These are phyloP conservation scores for Sipunculus nudus DNA, from an alignment of 2,888 invertebrate genomes.

Conservation along the genomic window DNA sequence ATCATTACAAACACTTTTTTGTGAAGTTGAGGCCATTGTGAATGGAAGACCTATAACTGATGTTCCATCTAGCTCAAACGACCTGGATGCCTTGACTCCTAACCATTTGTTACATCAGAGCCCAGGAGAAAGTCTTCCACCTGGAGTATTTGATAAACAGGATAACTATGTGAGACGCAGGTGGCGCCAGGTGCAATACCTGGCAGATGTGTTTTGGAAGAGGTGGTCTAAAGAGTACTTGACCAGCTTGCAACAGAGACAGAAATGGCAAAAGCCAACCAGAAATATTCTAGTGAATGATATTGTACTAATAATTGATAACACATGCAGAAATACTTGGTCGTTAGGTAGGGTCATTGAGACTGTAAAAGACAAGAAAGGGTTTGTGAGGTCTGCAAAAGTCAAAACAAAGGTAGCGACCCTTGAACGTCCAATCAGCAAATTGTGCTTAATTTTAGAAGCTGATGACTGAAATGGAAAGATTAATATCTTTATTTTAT, in stretches of 20 bases:
- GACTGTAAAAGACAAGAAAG: too few relatives aligned
- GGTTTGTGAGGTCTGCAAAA: too few relatives aligned
- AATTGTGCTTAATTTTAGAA: too few relatives aligned
- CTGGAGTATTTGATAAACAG: conserved; percentile 16
- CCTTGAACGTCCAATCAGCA: too few relatives aligned
- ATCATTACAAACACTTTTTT: background rate
- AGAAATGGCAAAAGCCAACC: conserved; percentile 4
- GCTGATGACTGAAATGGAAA: too few relatives aligned
- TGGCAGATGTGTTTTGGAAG: conserved; percentile 25
- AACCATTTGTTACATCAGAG: background rate
- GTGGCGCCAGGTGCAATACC: conserved; percentile 30
- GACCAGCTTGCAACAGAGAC: conserved; percentile 11
- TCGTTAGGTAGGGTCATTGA: too few relatives aligned
- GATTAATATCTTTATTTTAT: too few relatives aligned
- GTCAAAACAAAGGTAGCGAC: too few relatives aligned
- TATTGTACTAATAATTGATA: conserved; percentile 21
- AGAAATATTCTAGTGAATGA: conserved; percentile 13
- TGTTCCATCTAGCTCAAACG: background rate
- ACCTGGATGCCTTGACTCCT: background rate
- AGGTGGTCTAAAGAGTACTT: conserved; percentile 24
- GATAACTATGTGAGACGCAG: conserved; percentile 26
- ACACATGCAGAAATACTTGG: too few relatives aligned
- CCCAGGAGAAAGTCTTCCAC: conserved; percentile 4
- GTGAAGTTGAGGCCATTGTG: conserved; percentile 5
- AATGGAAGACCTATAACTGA: background rate